Conservation (phyloP, 2,888 invertebrate species). For the Acleris holmiana region DNA sequence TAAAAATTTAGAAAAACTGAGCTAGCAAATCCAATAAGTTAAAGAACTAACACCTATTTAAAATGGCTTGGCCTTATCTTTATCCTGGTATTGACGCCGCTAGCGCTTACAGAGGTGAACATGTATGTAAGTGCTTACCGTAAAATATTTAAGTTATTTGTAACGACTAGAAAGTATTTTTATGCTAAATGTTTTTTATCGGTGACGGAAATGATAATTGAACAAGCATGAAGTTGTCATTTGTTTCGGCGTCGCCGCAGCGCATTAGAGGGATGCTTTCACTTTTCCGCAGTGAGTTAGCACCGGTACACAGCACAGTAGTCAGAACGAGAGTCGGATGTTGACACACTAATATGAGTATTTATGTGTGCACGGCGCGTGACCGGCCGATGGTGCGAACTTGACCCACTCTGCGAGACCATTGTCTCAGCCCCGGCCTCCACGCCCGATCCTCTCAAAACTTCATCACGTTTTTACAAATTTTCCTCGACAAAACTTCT, state of each 20-base stretch:
- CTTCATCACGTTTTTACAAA: slow-evolving; percentile 51
- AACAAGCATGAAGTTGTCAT: slow-evolving; percentile 12
- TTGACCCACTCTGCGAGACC: slow-evolving; percentile 77
- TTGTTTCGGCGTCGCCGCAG: slow-evolving; percentile 18
- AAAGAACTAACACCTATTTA: no score
- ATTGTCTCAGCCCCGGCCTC: slow-evolving; percentile 74
- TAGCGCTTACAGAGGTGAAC: slow-evolving; percentile 2
- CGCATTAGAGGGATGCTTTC: slow-evolving; percentile 31
- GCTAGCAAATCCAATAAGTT: no score
- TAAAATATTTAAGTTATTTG: neutral
- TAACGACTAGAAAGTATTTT: neutral
- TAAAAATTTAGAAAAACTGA: no score
- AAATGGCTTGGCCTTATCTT: slow-evolving; percentile 22
- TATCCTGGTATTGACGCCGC: slow-evolving; percentile 7
- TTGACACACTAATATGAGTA: slow-evolving; percentile 32
- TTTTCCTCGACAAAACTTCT: slow-evolving; percentile 41
- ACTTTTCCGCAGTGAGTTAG: slow-evolving; percentile 21
- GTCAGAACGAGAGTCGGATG: slow-evolving; percentile 27
- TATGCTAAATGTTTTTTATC: neutral
- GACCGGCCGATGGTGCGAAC: slow-evolving; percentile 63
- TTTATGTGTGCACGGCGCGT: slow-evolving; percentile 51
- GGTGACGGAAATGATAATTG: neutral
- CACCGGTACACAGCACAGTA: slow-evolving; percentile 12
- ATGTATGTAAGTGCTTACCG: slow-evolving; percentile 6
- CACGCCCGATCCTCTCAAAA: slow-evolving; percentile 50